Conservation (phyloP, 2,888 invertebrate genomes). For the Julus scanicus region DNA sequence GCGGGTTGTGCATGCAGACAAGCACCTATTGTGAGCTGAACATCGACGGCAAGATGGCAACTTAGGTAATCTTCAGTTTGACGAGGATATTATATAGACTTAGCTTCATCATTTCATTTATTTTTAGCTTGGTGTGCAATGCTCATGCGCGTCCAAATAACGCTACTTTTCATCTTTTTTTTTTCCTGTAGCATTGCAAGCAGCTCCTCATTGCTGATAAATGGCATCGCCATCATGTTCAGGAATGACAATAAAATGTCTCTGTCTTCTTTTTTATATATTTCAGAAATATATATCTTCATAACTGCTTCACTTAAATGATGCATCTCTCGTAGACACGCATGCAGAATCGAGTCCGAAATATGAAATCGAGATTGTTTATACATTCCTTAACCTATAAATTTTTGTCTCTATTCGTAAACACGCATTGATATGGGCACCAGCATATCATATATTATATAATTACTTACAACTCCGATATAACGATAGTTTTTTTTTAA, state of each 20-base stretch:
- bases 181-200: not conserved
- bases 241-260: constrained; percentile 45
- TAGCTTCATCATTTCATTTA: constrained; percentile 47
- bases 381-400: constrained; percentile 47
- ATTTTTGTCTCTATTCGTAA: constrained; percentile 41
- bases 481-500: not conserved
- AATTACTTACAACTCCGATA: not conserved
- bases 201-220: constrained; percentile 34
- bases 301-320: constrained; percentile 45
- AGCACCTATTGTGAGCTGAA: not conserved
- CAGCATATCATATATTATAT: constrained; percentile 17
- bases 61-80: constrained; percentile 47
- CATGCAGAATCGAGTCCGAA: constrained; percentile 22
- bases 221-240: constrained; percentile 47
- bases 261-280: constrained; percentile 23
- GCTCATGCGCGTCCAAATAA: constrained; percentile 21
- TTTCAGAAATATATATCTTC: constrained; percentile 36
- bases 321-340: constrained; percentile 43
- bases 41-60: constrained; percentile 9
- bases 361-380: constrained; percentile 43
- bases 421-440: constrained; percentile 43
- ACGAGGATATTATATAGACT: constrained; percentile 47
- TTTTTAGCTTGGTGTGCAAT: not conserved
- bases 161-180: constrained; percentile 3
- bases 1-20: not conserved